Percentiles rank a stretch among this genome's conserved stretches.
Evolutionary conservation across 2,888 invertebrate species (phyloP).

Genomic region (Pseudoips prasinana): DNA sequence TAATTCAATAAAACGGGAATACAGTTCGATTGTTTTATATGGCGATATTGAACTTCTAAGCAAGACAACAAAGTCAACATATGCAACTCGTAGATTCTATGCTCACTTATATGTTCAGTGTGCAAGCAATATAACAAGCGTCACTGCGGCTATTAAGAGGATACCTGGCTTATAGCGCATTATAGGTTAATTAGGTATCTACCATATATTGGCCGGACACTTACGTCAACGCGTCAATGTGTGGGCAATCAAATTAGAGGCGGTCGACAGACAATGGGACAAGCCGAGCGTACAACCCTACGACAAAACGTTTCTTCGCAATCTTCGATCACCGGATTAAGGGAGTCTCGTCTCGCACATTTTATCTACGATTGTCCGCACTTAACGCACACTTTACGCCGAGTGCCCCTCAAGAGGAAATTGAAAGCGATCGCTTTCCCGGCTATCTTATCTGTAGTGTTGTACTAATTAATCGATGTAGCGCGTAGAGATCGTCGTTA

Average conservation of each 20-base stretch:
- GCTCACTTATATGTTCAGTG: conserved; percentile 9
- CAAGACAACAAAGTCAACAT: conserved; percentile 47
- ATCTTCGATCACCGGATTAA: conserved; percentile 82
- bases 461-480: conserved; percentile 81
- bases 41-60: conserved; percentile 56
- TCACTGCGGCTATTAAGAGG: too few relatives aligned
- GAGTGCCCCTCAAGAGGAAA: conserved; percentile 80
- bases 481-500: conserved; percentile 66
- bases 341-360: conserved; percentile 79
- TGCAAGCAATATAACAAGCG: conserved; percentile 34
- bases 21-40: conserved; percentile 45
- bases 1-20: conserved; percentile 64
- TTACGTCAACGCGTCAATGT: conserved; percentile 61
- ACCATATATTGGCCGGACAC: conserved; percentile 57
- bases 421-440: conserved; percentile 81
- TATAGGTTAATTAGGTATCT: conserved; percentile 73
- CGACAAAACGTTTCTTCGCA: conserved; percentile 81
- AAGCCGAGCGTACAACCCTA: conserved; percentile 72
- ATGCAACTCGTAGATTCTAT: conserved; percentile 30
- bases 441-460: conserved; percentile 79
- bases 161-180: too few relatives aligned
- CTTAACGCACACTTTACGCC: conserved; percentile 80
- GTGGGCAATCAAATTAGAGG: conserved; percentile 76
- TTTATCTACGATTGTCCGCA: conserved; percentile 82
- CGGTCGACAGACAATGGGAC: conserved; percentile 66